Evolutionary conservation across 2,113 vertebrate species (phyloP), one percentile per base, ranked within the genome.

Genomic region (Chloebia gouldiae): DNA sequence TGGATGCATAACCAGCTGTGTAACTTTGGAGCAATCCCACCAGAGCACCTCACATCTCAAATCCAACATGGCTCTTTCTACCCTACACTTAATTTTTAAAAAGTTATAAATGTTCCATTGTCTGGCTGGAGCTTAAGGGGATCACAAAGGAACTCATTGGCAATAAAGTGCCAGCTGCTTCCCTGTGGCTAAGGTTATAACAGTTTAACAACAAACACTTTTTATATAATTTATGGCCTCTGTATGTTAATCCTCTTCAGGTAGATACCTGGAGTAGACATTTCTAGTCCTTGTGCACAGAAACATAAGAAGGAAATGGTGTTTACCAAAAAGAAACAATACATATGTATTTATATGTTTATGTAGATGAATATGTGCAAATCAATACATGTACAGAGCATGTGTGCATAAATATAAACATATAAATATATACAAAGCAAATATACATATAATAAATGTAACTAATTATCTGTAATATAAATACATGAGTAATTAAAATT

Each of bases 121-220:
- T 86, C 94, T 97, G 92, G 80, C 51, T 86, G 81, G 42, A 97
- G 92, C 93, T 95, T 93, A 92, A 64, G 72, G 75, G 90, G 94
- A 97, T 81, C 91, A 73, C 42, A 70, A 65, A 89, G 70, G 65
- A 97, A 96, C 78, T 90, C 78, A 9, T 5, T 30, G 30, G 73
- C 93, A 95, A 93, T 97, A 96, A 97, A 97, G 39, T 30, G 81
- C 90, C 96, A 95, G 92, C 80, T 97, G 95, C 75, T 97, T 95
- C 75, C 92, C 88, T 87, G 75, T 90, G 96, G 71, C 94, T 86
- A 91, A 91, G 85, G 96, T 97, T 97, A 92, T 90, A 94, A 75
- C 47, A 88, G 39, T 90, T 95, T 90, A 96, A 92, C 81, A 95
- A 88, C 76, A 95, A 96, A 93, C 51, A 75, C 90, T 79, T 87